Evolutionary conservation across 2,113 vertebrate species (phyloP), one percentile per base, ranked within the genome.

Genomic region (Pterophyllum scalare): DNA sequence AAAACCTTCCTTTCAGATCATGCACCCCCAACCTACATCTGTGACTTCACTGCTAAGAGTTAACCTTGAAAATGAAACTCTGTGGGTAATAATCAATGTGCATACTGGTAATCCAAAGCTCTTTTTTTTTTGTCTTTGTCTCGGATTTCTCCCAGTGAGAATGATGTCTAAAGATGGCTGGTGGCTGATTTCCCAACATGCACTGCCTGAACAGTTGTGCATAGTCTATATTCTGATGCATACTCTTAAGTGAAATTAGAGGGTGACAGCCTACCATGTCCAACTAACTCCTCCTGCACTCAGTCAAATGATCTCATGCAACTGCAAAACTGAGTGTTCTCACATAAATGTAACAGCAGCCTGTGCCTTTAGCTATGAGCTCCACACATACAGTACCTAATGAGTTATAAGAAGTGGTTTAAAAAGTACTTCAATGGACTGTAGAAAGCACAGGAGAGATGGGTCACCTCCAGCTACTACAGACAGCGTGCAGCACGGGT

Each of bases 401-500:
- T 31, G 26, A 72, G 52, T 72, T 14, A 31, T 54, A 77, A 22
- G 4, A 60, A 60, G 17, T 33, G 58, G 43, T 20, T 77, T 46
- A n/a, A 46, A 49, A 77, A 60, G 75, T 77, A 60, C 28, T 72
- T 46, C 10, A 59, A 2, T 59, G 24, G n/a, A 77, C 22, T 52
- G 75, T 46, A 77, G 70, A 20, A 20, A 38, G 31, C 12, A n/a
- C 54, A 24, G 59, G 7, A 83, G 77, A 52, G 74, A 82, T 76
- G 81, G 79, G 76, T 83, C 88, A 84, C 65, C 82, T 75, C 52
- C 52, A 67, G 33, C 40, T 12, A 40, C 12, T 61, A 17, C 24
- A 57, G 75, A 59, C 83, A 38, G 80, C 7, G 5, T 7, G 11
- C 78, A 80, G 86, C 72, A 64, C 59, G 79, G 88, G 87, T 83